phyloP scores from a whole-genome alignment of 1,140 invertebrate species.

The Pseudomyrmex concolor region DNA sequence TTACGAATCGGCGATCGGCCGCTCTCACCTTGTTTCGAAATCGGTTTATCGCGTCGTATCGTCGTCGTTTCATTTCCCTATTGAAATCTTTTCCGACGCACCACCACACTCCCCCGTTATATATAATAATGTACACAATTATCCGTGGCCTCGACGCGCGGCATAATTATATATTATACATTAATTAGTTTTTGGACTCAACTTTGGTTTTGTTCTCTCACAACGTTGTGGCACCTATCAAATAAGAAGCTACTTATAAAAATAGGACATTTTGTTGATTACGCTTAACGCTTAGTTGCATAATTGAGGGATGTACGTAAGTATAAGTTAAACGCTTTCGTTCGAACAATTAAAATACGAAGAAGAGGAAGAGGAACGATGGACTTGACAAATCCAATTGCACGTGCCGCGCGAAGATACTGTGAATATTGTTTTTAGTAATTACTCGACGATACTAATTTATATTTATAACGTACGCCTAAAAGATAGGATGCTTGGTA shows the following conservation, averaged over 20 bases:
- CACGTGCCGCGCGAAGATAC: conserved; percentile 71
- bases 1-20: conserved; percentile 69
- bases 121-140: conserved; percentile 56
- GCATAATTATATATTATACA: conserved; percentile 37
- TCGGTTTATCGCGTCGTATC: conserved; percentile 53
- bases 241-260: conserved; percentile 60
- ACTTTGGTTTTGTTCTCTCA: conserved; percentile 52
- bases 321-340: conserved; percentile 43
- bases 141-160: conserved; percentile 44
- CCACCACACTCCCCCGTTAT: conserved; percentile 30
- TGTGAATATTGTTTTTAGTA: conserved; percentile 78
- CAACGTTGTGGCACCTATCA: conserved; percentile 20
- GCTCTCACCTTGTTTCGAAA: conserved; percentile 61
- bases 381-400: conserved; percentile 56
- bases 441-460: conserved; percentile 79
- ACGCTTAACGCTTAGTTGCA: conserved; percentile 38
- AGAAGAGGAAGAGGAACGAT: conserved; percentile 51
- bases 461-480: conserved; percentile 82
- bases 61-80: conserved; percentile 36
- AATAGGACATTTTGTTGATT: conserved; percentile 55
- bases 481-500: conserved; percentile 77
- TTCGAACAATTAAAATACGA: conserved; percentile 39
- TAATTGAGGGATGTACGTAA: conserved; percentile 34
- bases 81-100: conserved; percentile 19
- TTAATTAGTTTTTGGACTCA: conserved; percentile 52